phyloP scores from a whole-genome alignment of 2,888 invertebrate genomes.

The Scaeva pyrastri region DNA sequence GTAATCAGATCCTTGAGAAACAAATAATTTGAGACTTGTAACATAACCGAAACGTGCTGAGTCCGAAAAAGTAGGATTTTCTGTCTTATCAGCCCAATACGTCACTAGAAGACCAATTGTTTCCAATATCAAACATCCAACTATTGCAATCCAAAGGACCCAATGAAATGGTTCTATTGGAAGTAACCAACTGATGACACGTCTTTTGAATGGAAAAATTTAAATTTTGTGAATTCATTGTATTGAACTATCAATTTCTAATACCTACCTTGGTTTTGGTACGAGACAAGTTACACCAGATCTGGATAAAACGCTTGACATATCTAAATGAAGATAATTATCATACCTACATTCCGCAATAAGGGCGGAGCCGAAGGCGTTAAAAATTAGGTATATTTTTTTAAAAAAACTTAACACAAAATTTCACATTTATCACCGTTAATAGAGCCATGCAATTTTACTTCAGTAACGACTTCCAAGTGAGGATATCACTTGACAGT shows the following conservation, averaged over 20 bases:
- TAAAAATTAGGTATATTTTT: neutral
- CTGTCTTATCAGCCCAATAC: conserved; percentile 74
- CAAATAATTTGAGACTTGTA: conserved; percentile 79
- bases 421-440: neutral
- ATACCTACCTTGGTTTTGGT: conserved; percentile 86
- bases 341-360: conserved; percentile 85
- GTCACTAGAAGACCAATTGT: conserved; percentile 81
- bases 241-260: neutral
- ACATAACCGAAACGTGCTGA: conserved; percentile 79
- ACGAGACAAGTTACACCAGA: conserved; percentile 88
- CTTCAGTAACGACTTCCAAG: neutral
- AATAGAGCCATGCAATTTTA: neutral
- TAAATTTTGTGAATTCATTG: neutral
- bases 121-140: conserved; percentile 84
- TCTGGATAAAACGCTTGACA: conserved; percentile 86
- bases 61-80: conserved; percentile 68
- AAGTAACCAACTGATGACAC: conserved; percentile 86
- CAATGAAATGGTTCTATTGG: conserved; percentile 87
- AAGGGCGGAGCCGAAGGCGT: neutral
- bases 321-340: conserved; percentile 86
- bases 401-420: neutral
- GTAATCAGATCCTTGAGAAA: conserved; percentile 80
- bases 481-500: neutral
- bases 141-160: conserved; percentile 86
- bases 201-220: conserved; percentile 80